A percentile compares a stretch with the other conserved stretches of the same genome.
Evolutionary conservation across 1,140 invertebrate genomes (phyloP).

Genomic region (Trichogramma pretiosum): DNA sequence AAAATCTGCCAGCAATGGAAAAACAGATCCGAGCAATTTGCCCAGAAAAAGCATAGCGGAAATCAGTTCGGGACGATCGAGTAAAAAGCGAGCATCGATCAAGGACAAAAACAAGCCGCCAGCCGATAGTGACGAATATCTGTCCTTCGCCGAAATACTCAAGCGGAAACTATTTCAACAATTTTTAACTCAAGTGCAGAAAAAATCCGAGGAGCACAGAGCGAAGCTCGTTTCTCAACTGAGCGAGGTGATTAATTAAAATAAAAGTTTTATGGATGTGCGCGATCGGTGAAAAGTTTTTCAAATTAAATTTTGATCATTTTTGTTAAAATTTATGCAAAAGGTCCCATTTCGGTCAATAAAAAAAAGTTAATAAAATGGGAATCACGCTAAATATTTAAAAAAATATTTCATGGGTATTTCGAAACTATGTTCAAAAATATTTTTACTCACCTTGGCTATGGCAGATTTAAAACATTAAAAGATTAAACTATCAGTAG

Average conservation of each 20-base stretch:
- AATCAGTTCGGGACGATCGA: too few species aligned
- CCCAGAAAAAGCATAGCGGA: too few species aligned
- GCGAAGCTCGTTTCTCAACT: not conserved
- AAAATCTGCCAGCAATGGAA: too few species aligned
- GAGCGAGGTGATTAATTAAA: not conserved
- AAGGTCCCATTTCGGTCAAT: not conserved
- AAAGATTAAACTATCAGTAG: too few species aligned
- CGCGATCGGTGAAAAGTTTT: not conserved
- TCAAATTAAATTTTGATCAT: not conserved
- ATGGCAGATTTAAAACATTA: too few species aligned
- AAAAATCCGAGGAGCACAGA: not conserved
- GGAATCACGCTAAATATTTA: too few species aligned
- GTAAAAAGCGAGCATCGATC: too few species aligned
- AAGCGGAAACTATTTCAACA: not conserved
- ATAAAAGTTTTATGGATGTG: not conserved
- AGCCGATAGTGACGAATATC: not conserved
- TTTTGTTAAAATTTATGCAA: not conserved
- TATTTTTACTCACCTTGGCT: too few species aligned
- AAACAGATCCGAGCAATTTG: too few species aligned
- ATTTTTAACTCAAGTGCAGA: not conserved
- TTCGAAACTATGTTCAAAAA: too few species aligned
- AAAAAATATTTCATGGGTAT: too few species aligned
- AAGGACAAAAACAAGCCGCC: too few species aligned
- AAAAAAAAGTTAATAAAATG: not conserved
- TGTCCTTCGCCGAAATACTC: not conserved